phyloP scores from a whole-genome alignment of 2,797 vertebrate species.

The Sorex maritimensis region DNA sequence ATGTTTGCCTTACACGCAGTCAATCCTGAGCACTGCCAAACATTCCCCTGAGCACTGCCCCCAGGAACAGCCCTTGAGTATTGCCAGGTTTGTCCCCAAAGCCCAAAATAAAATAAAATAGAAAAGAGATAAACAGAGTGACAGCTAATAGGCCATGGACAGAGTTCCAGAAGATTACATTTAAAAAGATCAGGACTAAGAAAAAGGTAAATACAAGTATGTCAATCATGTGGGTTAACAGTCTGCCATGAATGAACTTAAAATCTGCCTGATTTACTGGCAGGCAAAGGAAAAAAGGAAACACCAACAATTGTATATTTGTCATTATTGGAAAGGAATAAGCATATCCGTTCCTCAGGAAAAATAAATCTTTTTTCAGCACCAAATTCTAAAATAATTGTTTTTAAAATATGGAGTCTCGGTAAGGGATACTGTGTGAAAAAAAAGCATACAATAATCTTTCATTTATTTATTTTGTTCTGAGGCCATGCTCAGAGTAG shows the following conservation, averaged over 20 bases:
- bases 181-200: slow-evolving; percentile 61
- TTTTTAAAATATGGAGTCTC: slow-evolving; percentile 36
- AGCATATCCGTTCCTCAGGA: slow-evolving; percentile 62
- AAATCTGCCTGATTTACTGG: slow-evolving; percentile 47
- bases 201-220: slow-evolving; percentile 61
- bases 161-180: background rate
- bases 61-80: too few species aligned
- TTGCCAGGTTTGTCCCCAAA: too few species aligned
- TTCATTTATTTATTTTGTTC: background rate
- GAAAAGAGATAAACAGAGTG: too few species aligned
- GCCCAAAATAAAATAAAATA: too few species aligned
- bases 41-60: too few species aligned
- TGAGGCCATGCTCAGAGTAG: too few species aligned
- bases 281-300: slow-evolving; percentile 64
- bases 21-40: too few species aligned
- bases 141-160: too few species aligned
- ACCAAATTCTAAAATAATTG: slow-evolving; percentile 62
- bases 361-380: slow-evolving; percentile 74
- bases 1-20: too few species aligned
- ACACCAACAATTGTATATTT: slow-evolving; percentile 54
- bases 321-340: slow-evolving; percentile 66
- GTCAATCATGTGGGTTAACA: slow-evolving; percentile 54
- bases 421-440: slow-evolving; percentile 43
- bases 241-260: slow-evolving; percentile 50
- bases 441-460: slow-evolving; percentile 47